Base-by-base conservation (phyloP, 2,113 vertebrate genomes). In the Limanda limanda region DNA sequence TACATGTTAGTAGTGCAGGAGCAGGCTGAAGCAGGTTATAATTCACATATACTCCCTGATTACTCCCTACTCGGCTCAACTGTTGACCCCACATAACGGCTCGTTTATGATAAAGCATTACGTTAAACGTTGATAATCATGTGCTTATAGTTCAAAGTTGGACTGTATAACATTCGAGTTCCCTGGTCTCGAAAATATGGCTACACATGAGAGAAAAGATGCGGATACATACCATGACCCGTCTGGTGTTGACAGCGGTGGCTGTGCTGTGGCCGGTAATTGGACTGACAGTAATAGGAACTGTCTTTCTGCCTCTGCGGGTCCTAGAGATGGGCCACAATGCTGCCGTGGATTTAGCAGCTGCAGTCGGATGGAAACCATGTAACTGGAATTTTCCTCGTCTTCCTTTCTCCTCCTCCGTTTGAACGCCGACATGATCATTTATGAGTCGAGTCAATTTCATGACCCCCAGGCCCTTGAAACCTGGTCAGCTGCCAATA, bases 251-350 rank as follows among this genome's bases (percentile, higher is more conserved):
- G 88, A 91, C 90, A 91, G 90, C 84, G 24, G 86, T 83, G 86
- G 85, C 82, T 88, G 83, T 52, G 65, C 88, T 85, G 84, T 79
- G 85, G 86, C 77, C 60, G 47, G 82, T 92, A 92, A 92, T 92
- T 90, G 88, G 88, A 79, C 78, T 91, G 92, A 89, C 88, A 86
- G 89, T 90, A 92, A 92, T 91, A 85, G 83, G 85, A 90, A 85
- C 90, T 92, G 86, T 90, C 88, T 92, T 69, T 87, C 66, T 88
- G 83, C 78, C 88, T 89, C 79, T 76, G 82, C 45, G 66, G 78
- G 76, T 74, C 75, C 58, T 21, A 69, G 85, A 88, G 83, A 89
- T 87, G 78, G 79, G 66, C 86, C 74, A 76, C 74, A 78, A 85
- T 27, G 78, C 82, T 86, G 84, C 74, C 15, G 62, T 65, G 68